Conservation (phyloP, 2,888 invertebrate genomes). For the Pandemis cinnamomeana region DNA sequence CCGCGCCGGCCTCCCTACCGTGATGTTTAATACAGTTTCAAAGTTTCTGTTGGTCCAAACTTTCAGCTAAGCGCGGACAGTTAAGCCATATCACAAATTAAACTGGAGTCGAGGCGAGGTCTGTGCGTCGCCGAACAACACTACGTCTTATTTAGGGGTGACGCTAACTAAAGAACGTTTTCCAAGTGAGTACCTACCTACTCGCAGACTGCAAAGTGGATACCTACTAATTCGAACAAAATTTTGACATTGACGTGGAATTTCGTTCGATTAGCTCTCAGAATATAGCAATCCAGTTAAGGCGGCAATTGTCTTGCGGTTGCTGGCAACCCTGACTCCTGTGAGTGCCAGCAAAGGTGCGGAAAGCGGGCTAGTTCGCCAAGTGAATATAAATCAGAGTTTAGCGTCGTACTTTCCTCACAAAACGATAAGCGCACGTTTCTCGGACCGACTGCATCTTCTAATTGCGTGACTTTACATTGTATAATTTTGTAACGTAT, state of each 20-base stretch:
- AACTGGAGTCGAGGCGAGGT: constrained; percentile 18
- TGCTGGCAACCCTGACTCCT: constrained; percentile 48
- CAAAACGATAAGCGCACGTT: constrained; percentile 57
- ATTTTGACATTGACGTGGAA: neutral
- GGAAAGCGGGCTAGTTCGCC: constrained; percentile 50
- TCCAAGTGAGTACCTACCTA: neutral
- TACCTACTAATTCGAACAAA: neutral
- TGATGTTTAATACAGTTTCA: constrained; percentile 8
- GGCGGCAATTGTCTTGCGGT: constrained; percentile 41
- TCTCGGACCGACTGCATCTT: constrained; percentile 51
- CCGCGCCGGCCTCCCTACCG: neutral
- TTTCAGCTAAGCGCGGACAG: constrained; percentile 26
- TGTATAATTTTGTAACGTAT: neutral
- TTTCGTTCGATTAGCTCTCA: constrained; percentile 11
- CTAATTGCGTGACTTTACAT: constrained; percentile 15
- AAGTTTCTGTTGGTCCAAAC: constrained; percentile 15
- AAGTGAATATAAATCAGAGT: constrained; percentile 63
- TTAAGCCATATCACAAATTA: constrained; percentile 25
- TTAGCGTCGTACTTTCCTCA: constrained; percentile 55
- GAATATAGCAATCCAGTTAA: constrained; percentile 7
- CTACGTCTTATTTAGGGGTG: constrained; percentile 21
- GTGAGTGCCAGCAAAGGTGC: constrained; percentile 52
- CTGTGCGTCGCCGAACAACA: constrained; percentile 6
- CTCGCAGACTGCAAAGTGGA: neutral
- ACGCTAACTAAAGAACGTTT: neutral